These are phyloP conservation scores for Notamacropus eugenii DNA, from an alignment of 2,797 vertebrate species.

Conservation along the genomic window DNA sequence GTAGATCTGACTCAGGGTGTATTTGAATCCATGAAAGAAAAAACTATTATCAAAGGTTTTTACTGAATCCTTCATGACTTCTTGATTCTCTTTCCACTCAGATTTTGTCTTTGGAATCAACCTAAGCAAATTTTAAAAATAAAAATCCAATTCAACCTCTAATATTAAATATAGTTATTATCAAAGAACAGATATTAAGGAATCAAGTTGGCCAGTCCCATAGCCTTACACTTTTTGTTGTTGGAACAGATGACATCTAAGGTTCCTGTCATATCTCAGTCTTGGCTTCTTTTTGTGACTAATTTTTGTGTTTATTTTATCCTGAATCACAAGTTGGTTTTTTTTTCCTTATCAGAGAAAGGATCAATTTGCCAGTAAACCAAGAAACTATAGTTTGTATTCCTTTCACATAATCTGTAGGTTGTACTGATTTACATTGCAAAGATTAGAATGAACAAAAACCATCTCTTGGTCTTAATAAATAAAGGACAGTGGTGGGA, in stretches of 20 bases:
- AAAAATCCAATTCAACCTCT: neutral
- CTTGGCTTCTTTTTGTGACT: neutral
- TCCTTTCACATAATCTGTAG: neutral
- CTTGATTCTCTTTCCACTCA: neutral
- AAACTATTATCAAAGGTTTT: neutral
- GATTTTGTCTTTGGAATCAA: neutral
- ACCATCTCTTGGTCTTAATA: neutral
- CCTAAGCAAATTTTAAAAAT: neutral
- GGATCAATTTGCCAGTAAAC: neutral
- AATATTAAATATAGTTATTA: neutral
- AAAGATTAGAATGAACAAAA: neutral
- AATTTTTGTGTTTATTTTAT: neutral
- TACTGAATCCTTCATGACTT: neutral
- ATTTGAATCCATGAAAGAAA: neutral
- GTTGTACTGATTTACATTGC: neutral
- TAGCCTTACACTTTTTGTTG: neutral
- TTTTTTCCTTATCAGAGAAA: neutral
- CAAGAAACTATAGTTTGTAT: neutral
- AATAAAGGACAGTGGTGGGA: neutral
- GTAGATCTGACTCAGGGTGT: neutral
- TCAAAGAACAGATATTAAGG: neutral
- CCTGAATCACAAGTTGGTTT: neutral
- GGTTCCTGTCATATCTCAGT: neutral
- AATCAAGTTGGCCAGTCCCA: neutral
- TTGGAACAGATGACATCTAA: neutral